A percentile compares a stretch with the other conserved stretches of the same genome.
Evolutionary conservation across 2,888 invertebrate genomes (phyloP).

Genomic region (Thera obeliscata): DNA sequence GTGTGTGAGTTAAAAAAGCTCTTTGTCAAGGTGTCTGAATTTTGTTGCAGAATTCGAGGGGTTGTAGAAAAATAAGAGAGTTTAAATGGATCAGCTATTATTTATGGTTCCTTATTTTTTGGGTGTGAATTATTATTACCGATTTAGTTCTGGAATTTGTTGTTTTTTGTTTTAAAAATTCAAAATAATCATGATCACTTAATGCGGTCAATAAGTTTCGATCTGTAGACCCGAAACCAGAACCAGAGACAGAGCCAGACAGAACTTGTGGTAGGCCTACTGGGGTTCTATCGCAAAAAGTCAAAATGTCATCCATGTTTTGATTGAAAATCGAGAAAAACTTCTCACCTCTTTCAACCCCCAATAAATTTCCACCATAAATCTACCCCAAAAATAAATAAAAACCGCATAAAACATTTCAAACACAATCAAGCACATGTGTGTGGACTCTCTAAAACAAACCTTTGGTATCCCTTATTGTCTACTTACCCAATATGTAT

Average conservation of each 20-base stretch:
- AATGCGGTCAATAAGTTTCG: too few species aligned
- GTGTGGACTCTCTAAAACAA: slow-evolving; percentile 61
- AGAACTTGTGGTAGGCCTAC: too few species aligned
- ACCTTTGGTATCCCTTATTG: slow-evolving; percentile 54
- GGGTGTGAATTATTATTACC: slow-evolving; percentile 14
- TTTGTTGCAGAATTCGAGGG: slow-evolving; percentile 33
- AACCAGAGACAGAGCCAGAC: too few species aligned
- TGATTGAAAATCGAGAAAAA: not conserved
- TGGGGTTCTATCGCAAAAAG: too few species aligned
- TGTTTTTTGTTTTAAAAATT: not conserved
- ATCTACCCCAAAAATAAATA: slow-evolving; percentile 28
- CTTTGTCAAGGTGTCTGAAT: slow-evolving; percentile 52
- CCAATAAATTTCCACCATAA: slow-evolving; percentile 19
- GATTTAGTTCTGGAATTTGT: not conserved
- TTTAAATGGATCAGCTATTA: slow-evolving; percentile 42
- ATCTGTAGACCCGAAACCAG: too few species aligned
- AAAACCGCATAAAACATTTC: slow-evolving; percentile 36
- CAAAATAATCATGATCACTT: too few species aligned
- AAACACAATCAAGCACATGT: slow-evolving; percentile 44
- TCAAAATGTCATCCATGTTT: too few species aligned
- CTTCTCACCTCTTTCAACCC: not conserved
- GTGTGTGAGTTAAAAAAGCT: slow-evolving; percentile 67
- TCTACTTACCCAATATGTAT: slow-evolving; percentile 65
- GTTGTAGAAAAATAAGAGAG: slow-evolving; percentile 39
- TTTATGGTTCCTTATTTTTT: slow-evolving; percentile 33